phyloP scores from a whole-genome alignment of 2,888 invertebrate genomes.

The Ormyrus nitidulus region DNA sequence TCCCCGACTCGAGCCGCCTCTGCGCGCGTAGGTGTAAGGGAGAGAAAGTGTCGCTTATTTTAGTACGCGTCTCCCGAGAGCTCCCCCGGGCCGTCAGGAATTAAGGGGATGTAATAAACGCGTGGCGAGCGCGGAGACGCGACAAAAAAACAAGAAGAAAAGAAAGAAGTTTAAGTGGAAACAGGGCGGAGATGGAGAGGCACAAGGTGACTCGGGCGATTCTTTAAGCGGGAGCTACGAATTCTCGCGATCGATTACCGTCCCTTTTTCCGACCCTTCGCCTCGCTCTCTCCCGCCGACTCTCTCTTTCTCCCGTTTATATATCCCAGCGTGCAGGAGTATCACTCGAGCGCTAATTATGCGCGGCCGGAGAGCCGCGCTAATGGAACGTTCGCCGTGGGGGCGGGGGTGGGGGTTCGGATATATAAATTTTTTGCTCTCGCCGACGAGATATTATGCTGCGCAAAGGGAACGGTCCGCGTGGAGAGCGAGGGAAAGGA shows the following conservation, averaged over 20 bases:
- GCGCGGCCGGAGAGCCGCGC: neutral
- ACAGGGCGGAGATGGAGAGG: conserved; percentile 22
- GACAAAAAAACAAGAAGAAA: neutral
- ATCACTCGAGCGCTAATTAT: conserved; percentile 14
- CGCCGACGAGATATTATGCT: no score
- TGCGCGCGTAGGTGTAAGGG: neutral
- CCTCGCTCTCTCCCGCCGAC: neutral
- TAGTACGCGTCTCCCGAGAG: neutral
- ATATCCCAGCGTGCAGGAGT: no score
- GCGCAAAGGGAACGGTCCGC: no score
- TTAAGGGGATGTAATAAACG: neutral
- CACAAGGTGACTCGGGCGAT: conserved; percentile 40
- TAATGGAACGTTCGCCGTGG: no score
- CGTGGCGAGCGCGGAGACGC: no score
- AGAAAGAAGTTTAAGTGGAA: conserved; percentile 9
- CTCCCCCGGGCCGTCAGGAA: no score
- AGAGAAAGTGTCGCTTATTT: neutral
- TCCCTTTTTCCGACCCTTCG: conserved; percentile 17
- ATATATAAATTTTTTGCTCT: no score
- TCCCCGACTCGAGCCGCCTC: neutral
- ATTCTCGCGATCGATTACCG: conserved; percentile 48
- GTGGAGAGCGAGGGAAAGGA: no score
- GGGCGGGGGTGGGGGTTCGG: no score
- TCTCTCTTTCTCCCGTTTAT: conserved; percentile 1
- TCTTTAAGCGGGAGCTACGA: conserved; percentile 38